Base-by-base conservation (phyloP, 2,113 vertebrate species). In the Sporophila hypoxantha region DNA sequence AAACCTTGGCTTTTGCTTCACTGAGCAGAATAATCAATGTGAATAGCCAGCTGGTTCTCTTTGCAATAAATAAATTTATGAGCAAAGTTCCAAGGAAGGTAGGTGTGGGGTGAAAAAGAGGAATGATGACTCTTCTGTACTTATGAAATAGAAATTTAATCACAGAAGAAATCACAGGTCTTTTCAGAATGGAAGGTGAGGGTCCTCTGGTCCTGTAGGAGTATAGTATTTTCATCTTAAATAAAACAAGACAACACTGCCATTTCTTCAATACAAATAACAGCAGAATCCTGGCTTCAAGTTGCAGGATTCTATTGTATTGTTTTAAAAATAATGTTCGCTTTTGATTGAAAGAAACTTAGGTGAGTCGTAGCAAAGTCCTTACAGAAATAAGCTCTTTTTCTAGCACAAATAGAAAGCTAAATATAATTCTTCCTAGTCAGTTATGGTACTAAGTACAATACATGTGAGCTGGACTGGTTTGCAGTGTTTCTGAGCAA, bases 1-100 rank as follows among this genome's bases (percentile, higher is more conserved):
- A 92, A 85, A 75, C 8, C 4, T 85, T 87, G 85, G 69, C 69
- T 89, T 92, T 85, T 85, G 37, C 65, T 91, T 53, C 57, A 67
- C n/a, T 85, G 44, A 70, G 53, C 15, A 36, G 49, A 15, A 70
- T 70, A 70, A 50, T 62, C 12, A 17, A 26, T 39, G 22, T 3
- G 10, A 87, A 61, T 8, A 75, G 61, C 22, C 44, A 70, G 25
- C 27, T 77, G 14, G 27, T 61, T 91, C 34, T 71, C 17, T 70
- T 67, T 61, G 21, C 14, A n/a, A 61, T 70, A 82, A 76, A 66
- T 55, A 66, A 21, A 81, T 50, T 62, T 44, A 44, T 2, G 7
- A 52, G 17, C 18, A 50, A 65, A 77, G 39, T 82, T 94, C 34
- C 32, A 70, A 50, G 57, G 25, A 14, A 80, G 5, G 19, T 41